These are phyloP conservation scores for Hyles lineata DNA, from an alignment of 2,888 invertebrate species.

Conservation along the genomic window DNA sequence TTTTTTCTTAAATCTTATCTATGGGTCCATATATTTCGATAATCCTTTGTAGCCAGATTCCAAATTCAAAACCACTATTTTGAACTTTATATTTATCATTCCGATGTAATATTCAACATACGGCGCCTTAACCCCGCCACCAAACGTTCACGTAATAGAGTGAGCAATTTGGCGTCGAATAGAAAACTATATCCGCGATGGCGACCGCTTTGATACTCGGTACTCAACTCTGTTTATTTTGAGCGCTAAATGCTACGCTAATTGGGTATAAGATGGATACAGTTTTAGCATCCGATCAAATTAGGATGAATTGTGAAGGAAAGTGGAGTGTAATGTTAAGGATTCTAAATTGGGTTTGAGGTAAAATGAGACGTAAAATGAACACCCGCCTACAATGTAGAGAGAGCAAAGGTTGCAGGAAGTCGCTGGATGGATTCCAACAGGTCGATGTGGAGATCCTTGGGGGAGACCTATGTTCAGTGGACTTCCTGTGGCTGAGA, in stretches of 20 bases:
- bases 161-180: slow-evolving; percentile 52
- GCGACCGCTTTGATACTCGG: slow-evolving; percentile 39
- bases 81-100: too few relatives aligned
- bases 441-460: too few relatives aligned
- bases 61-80: too few relatives aligned
- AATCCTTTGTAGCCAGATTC: too few relatives aligned
- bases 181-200: slow-evolving; percentile 17
- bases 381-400: too few relatives aligned
- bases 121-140: slow-evolving; percentile 38
- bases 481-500: too few relatives aligned
- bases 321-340: background rate
- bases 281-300: background rate
- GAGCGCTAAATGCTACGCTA: slow-evolving; percentile 2
- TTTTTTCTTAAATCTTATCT: too few relatives aligned
- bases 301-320: background rate
- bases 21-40: too few relatives aligned
- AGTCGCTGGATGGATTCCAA: too few relatives aligned
- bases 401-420: too few relatives aligned
- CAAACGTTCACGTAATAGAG: slow-evolving; percentile 56
- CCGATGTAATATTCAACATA: slow-evolving; percentile 21
- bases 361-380: background rate
- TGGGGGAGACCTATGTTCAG: too few relatives aligned
- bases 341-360: background rate
- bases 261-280: slow-evolving; percentile 5
- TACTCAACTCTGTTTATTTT: slow-evolving; percentile 17